Percentiles rank a stretch among this genome's conserved stretches.
Evolutionary conservation across 2,888 invertebrate species (phyloP).

Genomic region (Drosophila monieri): DNA sequence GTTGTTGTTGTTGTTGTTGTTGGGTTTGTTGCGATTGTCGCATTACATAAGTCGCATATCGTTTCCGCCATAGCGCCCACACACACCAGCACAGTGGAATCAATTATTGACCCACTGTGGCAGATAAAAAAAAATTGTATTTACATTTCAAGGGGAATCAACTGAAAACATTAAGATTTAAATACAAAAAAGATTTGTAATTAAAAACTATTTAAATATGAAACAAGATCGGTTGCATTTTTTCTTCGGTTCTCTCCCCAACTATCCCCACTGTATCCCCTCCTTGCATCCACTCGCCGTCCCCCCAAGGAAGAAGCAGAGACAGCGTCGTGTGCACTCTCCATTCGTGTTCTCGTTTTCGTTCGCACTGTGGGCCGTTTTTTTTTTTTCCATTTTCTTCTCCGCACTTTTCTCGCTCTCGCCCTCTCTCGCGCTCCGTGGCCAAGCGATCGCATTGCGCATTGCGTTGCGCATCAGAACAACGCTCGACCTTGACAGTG

Average conservation of each 20-base stretch:
- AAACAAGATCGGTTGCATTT: too few species aligned
- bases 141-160: not conserved
- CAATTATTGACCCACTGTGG: not conserved
- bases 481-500: constrained; percentile 83
- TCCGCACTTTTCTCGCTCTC: constrained; percentile 3
- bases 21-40: constrained; percentile 24
- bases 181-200: not conserved
- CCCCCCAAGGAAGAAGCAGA: constrained; percentile 4
- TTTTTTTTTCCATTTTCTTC: constrained; percentile 3
- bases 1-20: constrained; percentile 18
- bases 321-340: constrained; percentile 21
- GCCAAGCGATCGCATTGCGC: constrained; percentile 57
- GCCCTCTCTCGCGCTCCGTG: not conserved
- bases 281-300: not conserved
- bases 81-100: constrained; percentile 40
- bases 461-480: constrained; percentile 80
- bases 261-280: constrained; percentile 20
- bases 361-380: constrained; percentile 17
- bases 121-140: not conserved
- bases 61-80: constrained; percentile 69
- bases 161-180: not conserved
- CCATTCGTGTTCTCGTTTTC: constrained; percentile 35
- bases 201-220: too few species aligned
- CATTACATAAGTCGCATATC: constrained; percentile 70
- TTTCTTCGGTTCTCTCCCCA: too few species aligned